Base-by-base conservation (phyloP, 2,113 vertebrate species). In the Nipponia nippon region DNA sequence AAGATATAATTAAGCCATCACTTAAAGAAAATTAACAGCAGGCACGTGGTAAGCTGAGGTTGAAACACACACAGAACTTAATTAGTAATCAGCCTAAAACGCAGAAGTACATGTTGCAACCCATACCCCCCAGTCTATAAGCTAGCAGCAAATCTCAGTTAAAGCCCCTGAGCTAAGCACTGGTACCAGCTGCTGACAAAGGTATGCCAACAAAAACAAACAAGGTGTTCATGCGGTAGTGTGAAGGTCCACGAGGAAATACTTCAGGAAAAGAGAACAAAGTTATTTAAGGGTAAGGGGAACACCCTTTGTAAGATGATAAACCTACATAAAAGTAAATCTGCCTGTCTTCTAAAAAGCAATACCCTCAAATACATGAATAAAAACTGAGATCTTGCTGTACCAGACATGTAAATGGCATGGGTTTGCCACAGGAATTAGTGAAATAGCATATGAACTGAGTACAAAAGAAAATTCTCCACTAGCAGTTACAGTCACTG, bases 201-300 rank as follows among this genome's bases (percentile, higher is more conserved):
- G 2, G 0, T 18, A 66, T 3, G 22, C 72, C 72, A 81, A 4
- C 47, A 63, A 5, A 76, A 65, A n/a, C 46, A 79, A 71, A 52
- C 8, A 16, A 21, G 32, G 23, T 3, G 7, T 22, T 65, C n/a
- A 11, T 1, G 36, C 9, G 40, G 11, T 7, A 46, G 18, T 1
- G 7, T 10, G 8, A 87, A 2, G 23, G 61, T 23, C 36, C 30
- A 46, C 0, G 0, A 50, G 25, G 44, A 72, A 65, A 34, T 4
- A 75, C 52, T 52, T 62, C 27, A 75, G 38, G 47, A 67, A 53
- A 71, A 94, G 32, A 77, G 26, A 83, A 56, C 2, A 8, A 34
- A 69, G 8, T 19, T 80, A 40, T 8, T 70, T 29, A 47, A 85
- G 34, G 16, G 34, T 65, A 82, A 56, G 17, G 23, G 10, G 6